These are phyloP conservation scores for Tetragnatha versicolor DNA, from an alignment of 1,140 invertebrate species.

Conservation along the genomic window DNA sequence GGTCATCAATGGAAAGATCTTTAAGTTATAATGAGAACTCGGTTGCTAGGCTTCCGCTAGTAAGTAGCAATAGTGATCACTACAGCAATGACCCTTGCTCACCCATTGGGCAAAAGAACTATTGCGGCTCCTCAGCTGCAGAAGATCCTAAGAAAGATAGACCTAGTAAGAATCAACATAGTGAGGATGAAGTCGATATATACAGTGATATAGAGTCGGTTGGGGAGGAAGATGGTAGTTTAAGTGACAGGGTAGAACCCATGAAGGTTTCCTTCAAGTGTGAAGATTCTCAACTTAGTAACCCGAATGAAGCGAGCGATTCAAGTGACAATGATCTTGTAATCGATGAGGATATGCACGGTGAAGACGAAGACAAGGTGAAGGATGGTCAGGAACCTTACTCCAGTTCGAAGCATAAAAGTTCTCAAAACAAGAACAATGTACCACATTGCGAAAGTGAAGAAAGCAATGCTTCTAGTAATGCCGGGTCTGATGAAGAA, in stretches of 20 bases:
- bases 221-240: slow-evolving; percentile 52
- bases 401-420: background rate
- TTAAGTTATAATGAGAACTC: slow-evolving; percentile 11
- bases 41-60: background rate
- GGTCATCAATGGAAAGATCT: slow-evolving; percentile 13
- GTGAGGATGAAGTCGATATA: slow-evolving; percentile 64
- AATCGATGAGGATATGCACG: slow-evolving; percentile 59
- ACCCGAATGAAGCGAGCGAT: slow-evolving; percentile 29
- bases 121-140: slow-evolving; percentile 9
- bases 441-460: slow-evolving; percentile 7
- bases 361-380: slow-evolving; percentile 32
- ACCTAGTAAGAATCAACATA: slow-evolving; percentile 30
- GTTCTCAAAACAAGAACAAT: background rate
- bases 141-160: slow-evolving; percentile 32
- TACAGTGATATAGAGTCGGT: slow-evolving; percentile 69
- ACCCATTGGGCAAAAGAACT: slow-evolving; percentile 6
- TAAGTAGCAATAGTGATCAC: slow-evolving; percentile 15
- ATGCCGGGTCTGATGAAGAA: slow-evolving; percentile 4
- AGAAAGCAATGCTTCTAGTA: slow-evolving; percentile 11
- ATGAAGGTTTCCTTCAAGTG: slow-evolving; percentile 20
- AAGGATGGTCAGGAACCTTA: background rate
- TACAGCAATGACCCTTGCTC: slow-evolving; percentile 22
- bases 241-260: slow-evolving; percentile 21
- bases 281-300: slow-evolving; percentile 31
- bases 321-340: slow-evolving; percentile 60